These are phyloP conservation scores for Whitmania pigra DNA, from an alignment of 1,140 invertebrate genomes.

Conservation along the genomic window DNA sequence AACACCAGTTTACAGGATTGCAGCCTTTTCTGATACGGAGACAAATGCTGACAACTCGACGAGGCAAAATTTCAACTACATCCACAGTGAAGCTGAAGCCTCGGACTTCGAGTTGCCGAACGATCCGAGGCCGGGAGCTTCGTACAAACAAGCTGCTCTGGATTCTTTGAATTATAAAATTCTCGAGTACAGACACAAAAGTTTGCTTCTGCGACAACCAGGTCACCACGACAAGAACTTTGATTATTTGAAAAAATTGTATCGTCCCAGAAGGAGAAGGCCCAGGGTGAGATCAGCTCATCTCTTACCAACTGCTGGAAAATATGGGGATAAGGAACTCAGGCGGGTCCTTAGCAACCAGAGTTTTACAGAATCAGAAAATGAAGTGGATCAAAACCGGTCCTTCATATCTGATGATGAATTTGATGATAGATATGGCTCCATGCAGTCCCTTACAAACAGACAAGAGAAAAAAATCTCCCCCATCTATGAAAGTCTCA, in stretches of 20 bases:
- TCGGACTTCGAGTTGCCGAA: constrained; percentile 14
- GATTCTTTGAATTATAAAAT: not conserved
- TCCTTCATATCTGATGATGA: constrained; percentile 9
- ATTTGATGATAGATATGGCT: not conserved
- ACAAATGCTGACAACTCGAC: not conserved
- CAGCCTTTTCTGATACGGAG: too few species aligned
- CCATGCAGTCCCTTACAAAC: not conserved
- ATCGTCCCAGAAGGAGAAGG: not conserved
- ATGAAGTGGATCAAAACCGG: constrained; percentile 1
- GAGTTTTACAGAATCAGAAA: constrained; percentile 17
- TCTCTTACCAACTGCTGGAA: constrained; percentile 8
- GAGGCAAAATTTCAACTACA: not conserved
- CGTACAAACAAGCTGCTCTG: constrained; percentile 11
- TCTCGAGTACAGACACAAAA: not conserved
- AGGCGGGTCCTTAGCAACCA: not conserved
- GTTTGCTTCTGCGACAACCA: constrained; percentile 10
- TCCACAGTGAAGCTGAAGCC: constrained; percentile 17
- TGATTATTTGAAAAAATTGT: constrained; percentile 11
- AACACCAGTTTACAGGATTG: too few species aligned
- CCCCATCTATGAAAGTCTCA: constrained; percentile 5
- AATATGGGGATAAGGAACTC: constrained; percentile 14
- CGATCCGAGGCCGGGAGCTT: not conserved
- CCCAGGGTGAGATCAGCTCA: not conserved
- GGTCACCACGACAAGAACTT: constrained; percentile 18
- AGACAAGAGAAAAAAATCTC: not conserved